phyloP scores from a whole-genome alignment of 2,797 vertebrate species.

The Rallus crepitans region DNA sequence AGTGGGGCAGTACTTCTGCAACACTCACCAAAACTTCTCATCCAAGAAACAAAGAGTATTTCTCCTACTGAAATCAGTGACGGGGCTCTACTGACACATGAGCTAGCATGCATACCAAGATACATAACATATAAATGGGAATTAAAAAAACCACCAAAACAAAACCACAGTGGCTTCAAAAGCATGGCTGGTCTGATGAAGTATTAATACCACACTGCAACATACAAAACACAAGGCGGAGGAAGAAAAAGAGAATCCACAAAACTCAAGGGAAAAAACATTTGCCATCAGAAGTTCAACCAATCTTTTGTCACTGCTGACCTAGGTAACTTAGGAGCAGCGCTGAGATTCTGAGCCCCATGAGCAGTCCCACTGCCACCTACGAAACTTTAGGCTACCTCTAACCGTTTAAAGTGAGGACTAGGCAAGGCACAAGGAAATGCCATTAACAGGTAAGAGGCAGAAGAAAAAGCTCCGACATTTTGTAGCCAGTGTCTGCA shows the following conservation, averaged over 20 bases:
- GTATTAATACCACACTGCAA: not conserved
- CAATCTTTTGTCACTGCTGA: not conserved
- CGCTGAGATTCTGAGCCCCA: not conserved
- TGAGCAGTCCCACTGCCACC: rapidly evolving
- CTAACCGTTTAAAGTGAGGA: not conserved
- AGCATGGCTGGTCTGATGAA: not conserved
- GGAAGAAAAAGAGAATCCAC: not conserved
- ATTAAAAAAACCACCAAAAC: no score
- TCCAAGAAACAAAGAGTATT: not conserved
- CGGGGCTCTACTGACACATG: not conserved
- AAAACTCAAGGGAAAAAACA: not conserved
- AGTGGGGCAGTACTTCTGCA: not conserved
- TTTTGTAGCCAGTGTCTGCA: not conserved
- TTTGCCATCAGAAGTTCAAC: not conserved
- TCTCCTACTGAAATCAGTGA: not conserved
- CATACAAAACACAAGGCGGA: not conserved
- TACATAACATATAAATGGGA: not conserved
- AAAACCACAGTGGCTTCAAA: not conserved
- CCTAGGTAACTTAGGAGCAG: not conserved
- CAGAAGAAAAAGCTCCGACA: not conserved
- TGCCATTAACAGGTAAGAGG: not conserved
- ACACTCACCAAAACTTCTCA: not conserved
- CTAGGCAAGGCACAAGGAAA: not conserved
- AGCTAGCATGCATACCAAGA: not conserved
- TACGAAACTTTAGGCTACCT: not conserved